These are phyloP conservation scores for Sarcophaga carnaria DNA, from an alignment of 2,888 invertebrate species.

Conservation along the genomic window DNA sequence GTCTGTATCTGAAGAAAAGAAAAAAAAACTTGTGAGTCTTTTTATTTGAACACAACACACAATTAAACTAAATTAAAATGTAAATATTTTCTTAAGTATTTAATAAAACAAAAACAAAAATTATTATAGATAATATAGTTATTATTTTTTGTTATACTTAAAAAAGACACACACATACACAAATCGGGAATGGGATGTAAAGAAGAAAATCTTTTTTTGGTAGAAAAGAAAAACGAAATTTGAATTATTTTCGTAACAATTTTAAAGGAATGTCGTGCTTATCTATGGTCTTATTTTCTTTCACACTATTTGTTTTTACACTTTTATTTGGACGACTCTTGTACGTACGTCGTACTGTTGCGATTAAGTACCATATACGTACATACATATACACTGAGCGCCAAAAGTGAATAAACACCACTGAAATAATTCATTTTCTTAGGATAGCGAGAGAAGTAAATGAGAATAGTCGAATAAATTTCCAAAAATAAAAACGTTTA, in stretches of 20 bases:
- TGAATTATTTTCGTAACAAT: neutral
- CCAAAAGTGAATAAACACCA: too few relatives aligned
- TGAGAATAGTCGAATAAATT: too few relatives aligned
- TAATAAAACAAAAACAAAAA: slow-evolving; percentile 5
- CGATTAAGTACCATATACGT: neutral
- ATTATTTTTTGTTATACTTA: neutral
- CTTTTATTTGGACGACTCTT: slow-evolving; percentile 60
- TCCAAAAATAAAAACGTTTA: too few relatives aligned
- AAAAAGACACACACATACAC: neutral
- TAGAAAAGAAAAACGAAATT: neutral
- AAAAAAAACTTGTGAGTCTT: slow-evolving; percentile 27
- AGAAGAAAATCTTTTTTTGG: neutral
- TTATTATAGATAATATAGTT: slow-evolving; percentile 49
- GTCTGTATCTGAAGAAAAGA: neutral
- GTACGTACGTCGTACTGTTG: neutral
- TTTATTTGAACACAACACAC: slow-evolving; percentile 46
- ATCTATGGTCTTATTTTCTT: slow-evolving; percentile 58
- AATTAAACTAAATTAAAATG: slow-evolving; percentile 53
- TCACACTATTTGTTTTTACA: slow-evolving; percentile 66
- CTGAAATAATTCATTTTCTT: too few relatives aligned
- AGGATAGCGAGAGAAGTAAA: too few relatives aligned
- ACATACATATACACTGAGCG: too few relatives aligned
- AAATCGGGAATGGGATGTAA: slow-evolving; percentile 6
- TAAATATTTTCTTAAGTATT: slow-evolving; percentile 62
- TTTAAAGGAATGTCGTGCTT: slow-evolving; percentile 25